Evolutionary conservation across 2,113 vertebrate species (phyloP).

Genomic region (Mobula hypostoma): DNA sequence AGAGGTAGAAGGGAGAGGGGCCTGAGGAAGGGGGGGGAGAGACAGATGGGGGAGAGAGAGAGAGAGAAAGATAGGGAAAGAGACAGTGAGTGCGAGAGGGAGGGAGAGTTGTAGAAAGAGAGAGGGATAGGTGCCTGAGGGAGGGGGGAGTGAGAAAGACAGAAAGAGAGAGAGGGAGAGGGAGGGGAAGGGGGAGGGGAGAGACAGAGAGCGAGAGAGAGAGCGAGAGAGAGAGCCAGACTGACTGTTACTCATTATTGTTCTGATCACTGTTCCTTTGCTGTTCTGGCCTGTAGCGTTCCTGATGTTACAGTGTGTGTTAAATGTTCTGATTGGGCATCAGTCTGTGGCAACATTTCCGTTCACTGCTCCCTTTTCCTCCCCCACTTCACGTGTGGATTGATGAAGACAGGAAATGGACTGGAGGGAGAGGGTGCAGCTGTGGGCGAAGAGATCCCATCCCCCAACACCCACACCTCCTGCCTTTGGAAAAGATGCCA

Average conservation of each 20-base stretch:
- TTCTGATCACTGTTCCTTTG: neutral
- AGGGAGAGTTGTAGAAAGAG: no score
- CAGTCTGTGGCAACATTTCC: constrained; percentile 30
- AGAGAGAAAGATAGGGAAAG: no score
- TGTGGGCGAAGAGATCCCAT: neutral
- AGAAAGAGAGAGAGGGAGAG: no score
- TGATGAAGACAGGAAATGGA: constrained; percentile 34
- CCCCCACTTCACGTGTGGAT: constrained; percentile 28
- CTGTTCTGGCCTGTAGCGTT: neutral
- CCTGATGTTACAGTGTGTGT: neutral
- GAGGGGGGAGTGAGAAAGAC: no score
- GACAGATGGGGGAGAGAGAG: neutral
- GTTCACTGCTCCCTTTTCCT: constrained; percentile 25
- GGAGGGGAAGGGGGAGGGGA: no score
- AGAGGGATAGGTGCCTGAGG: no score
- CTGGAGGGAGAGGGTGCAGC: constrained; percentile 1
- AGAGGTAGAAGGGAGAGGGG: no score
- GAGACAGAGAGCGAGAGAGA: no score
- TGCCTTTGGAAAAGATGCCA: neutral
- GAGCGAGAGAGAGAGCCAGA: neutral
- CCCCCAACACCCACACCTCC: neutral
- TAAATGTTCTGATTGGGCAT: neutral
- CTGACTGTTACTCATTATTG: neutral
- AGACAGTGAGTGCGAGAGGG: no score
- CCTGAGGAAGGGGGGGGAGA: no score